These are phyloP conservation scores for Sebastiscus tertius DNA, from an alignment of 2,797 vertebrate species.

Conservation along the genomic window DNA sequence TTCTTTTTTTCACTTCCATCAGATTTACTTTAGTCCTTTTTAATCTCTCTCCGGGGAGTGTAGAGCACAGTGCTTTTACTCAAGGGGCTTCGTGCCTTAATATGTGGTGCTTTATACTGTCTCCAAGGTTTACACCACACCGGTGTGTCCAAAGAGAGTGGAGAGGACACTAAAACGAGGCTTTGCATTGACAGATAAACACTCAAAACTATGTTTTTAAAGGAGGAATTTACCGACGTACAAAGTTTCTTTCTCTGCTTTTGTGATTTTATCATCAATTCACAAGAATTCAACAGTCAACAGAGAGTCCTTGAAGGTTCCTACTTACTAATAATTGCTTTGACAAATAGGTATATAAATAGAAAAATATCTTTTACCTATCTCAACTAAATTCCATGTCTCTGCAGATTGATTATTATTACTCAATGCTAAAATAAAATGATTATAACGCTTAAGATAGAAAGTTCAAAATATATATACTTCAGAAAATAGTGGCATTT, in stretches of 20 bases:
- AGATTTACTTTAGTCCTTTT: conserved; percentile 44
- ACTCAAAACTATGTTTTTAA: background rate
- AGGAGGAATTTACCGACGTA: background rate
- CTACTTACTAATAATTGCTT: background rate
- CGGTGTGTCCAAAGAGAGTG: background rate
- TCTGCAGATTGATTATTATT: background rate
- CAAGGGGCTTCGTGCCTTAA: conserved; percentile 22
- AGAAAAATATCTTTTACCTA: too few species aligned
- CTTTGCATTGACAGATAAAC: background rate
- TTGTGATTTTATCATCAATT: background rate
- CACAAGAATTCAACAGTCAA: background rate
- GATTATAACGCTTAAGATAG: background rate
- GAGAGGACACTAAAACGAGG: background rate
- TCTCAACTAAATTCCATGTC: background rate
- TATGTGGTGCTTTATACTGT: conserved; percentile 10
- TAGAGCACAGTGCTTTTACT: conserved; percentile 9
- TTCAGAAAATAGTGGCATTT: background rate
- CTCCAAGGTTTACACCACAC: background rate
- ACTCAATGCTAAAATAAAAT: background rate
- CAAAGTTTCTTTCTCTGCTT: background rate
- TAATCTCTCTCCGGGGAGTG: conserved; percentile 28
- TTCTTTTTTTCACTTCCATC: conserved; percentile 13
- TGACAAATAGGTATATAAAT: background rate
- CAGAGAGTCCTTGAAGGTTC: background rate
- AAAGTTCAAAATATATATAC: background rate